Evolutionary conservation across 2,797 vertebrate genomes (phyloP).

Genomic region (Sebastes glaucus): DNA sequence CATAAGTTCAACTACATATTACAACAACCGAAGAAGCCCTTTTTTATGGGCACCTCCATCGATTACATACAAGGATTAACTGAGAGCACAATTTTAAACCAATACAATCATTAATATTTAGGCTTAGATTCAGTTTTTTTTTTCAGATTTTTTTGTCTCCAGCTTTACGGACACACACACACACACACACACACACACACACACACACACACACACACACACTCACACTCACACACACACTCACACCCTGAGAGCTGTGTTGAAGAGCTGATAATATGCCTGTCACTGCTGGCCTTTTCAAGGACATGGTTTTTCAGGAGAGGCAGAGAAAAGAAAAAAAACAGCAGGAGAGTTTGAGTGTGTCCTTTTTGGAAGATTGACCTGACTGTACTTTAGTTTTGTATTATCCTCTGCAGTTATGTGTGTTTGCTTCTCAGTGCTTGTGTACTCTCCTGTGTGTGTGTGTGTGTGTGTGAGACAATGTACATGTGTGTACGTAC

Average conservation of each 20-base stretch:
- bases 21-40: not conserved
- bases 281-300: slow-evolving; percentile 46
- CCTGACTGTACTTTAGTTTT: not conserved
- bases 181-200: not conserved
- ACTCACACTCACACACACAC: not conserved
- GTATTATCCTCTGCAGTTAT: not conserved
- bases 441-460: not conserved
- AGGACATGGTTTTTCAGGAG: slow-evolving; percentile 25
- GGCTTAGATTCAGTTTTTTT: not conserved
- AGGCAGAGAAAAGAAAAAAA: not conserved
- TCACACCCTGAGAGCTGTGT: not conserved
- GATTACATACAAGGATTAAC: not conserved
- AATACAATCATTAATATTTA: not conserved
- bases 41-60: not conserved
- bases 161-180: not conserved
- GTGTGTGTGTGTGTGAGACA: not conserved
- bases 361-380: slow-evolving; percentile 28
- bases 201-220: not conserved
- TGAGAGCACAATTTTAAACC: slow-evolving; percentile 31
- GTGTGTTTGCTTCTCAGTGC: not conserved
- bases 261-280: slow-evolving; percentile 37
- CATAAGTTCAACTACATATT: not conserved
- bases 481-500: not conserved
- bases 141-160: not conserved
- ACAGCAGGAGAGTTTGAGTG: not conserved